These are phyloP conservation scores for Lepus americanus DNA, from an alignment of 2,113 vertebrate genomes.

Conservation along the genomic window DNA sequence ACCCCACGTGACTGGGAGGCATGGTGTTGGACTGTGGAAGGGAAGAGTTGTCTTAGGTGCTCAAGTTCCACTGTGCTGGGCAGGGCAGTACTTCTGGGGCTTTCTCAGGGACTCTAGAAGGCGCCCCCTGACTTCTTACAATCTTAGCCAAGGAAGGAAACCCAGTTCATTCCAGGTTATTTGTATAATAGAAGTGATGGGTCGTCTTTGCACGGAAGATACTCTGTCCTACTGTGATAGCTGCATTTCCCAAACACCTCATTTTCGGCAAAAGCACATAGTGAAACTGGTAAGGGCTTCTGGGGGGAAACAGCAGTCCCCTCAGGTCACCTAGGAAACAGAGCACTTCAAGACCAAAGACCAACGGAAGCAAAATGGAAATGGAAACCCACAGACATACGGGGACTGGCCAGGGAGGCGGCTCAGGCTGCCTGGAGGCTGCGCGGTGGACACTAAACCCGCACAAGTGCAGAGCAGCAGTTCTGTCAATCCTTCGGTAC, in stretches of 20 bases:
- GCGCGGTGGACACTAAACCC: not conserved
- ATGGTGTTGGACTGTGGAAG: not conserved
- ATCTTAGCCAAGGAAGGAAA: not conserved
- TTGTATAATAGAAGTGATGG: not conserved
- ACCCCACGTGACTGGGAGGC: not conserved
- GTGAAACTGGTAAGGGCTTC: not conserved
- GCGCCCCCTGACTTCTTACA: not conserved
- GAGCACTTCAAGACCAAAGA: not conserved
- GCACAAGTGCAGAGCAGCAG: not conserved
- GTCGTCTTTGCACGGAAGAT: not conserved
- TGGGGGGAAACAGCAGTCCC: not conserved
- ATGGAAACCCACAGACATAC: not conserved
- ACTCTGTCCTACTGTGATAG: not conserved
- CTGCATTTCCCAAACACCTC: not conserved
- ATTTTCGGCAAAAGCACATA: not conserved
- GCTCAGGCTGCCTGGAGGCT: not conserved
- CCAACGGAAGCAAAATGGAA: not conserved
- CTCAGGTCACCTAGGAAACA: not conserved
- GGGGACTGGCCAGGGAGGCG: not conserved
- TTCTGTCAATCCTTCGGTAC: not conserved
- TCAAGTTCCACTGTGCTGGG: not conserved
- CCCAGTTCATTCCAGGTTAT: not conserved
- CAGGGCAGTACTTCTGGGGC: too few relatives aligned
- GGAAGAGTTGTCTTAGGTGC: too few relatives aligned
- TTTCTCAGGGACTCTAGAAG: not conserved